Evolutionary conservation across 2,113 vertebrate species (phyloP).

Genomic region (Percina caprodes): DNA sequence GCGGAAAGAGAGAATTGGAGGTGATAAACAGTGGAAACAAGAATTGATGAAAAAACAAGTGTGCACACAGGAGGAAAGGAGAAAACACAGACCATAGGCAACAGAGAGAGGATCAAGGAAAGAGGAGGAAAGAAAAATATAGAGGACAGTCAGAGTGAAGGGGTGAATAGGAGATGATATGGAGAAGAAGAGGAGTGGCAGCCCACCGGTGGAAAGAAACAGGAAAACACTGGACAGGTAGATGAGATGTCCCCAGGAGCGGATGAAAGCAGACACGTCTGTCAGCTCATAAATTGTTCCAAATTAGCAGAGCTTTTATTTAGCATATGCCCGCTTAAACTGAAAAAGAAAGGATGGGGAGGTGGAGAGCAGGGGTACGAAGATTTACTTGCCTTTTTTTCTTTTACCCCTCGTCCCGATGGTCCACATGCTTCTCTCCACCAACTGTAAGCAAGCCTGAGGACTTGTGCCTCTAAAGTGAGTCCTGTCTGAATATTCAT

Average conservation of each 20-base stretch:
- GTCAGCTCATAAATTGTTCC: constrained; percentile 76
- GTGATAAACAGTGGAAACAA: constrained; percentile 45
- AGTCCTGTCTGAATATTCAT: constrained; percentile 85
- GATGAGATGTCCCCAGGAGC: constrained; percentile 56
- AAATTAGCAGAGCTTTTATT: constrained; percentile 80
- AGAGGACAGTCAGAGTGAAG: not conserved
- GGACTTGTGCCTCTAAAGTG: constrained; percentile 77
- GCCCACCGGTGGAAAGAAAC: constrained; percentile 9
- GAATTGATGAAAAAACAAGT: not conserved
- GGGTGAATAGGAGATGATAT: constrained; percentile 19
- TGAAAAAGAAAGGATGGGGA: constrained; percentile 52
- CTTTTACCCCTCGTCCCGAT: constrained; percentile 15
- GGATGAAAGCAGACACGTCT: constrained; percentile 47
- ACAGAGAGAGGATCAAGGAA: constrained; percentile 9
- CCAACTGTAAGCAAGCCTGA: constrained; percentile 75
- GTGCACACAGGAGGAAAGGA: not conserved
- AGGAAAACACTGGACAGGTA: constrained; percentile 46
- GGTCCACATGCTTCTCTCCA: constrained; percentile 59
- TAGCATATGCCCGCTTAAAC: constrained; percentile 72
- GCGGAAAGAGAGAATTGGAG: constrained; percentile 17
- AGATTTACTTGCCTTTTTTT: constrained; percentile 72
- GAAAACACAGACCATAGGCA: not conserved
- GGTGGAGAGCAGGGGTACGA: constrained; percentile 44
- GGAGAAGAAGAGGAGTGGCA: not conserved
- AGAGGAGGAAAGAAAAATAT: not conserved